Base-by-base conservation (phyloP, 2,113 vertebrate species). In the Labrus mixtus region DNA sequence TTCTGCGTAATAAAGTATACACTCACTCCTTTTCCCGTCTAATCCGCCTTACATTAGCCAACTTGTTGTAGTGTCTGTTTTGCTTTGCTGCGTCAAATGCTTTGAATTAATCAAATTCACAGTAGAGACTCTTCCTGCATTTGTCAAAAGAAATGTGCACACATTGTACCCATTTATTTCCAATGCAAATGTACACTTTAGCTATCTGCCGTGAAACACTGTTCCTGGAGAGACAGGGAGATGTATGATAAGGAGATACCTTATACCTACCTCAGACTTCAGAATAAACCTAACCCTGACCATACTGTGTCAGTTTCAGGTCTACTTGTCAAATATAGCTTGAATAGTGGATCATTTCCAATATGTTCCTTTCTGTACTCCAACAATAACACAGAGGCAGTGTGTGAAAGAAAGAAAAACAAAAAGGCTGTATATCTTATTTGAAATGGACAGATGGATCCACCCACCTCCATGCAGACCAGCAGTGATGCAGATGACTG, bases 101-200 rank as follows among this genome's bases (percentile, higher is more conserved):
- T 87, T 70, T 83, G 67, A 75, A 86, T 82, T 11, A 86, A 63
- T 61, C 72, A 85, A 85, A 88, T 83, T 3, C 83, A 46, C 56
- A 20, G 9, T 15, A 17, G 37, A 12, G 3, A 12, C 6, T 29
- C 16, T 12, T 53, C 10, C 43, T 81, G 66, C 75, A 73, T 78
- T 25, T 45, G 6, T 19, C 19, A 5, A 54, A 54, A 19, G 13
- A 12, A 6, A 39, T 6, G 0, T 45, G 29, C 9, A 50, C 4
- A 50, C 12, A 16, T 7, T 17, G 22, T 8, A 16, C 1, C 19
- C 11, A n/a, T 4, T 0, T 0, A 78, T 86, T 82, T 78, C 29
- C 79, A 68, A 61, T 81, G 81, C 86, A 86, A 87, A 88, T 78
- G 17, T 6, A 56, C 29, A 55, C 13, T 3, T 3, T 3, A 7